Evolutionary conservation across 1,140 invertebrate genomes (phyloP).

Genomic region (Achatina immaculata): DNA sequence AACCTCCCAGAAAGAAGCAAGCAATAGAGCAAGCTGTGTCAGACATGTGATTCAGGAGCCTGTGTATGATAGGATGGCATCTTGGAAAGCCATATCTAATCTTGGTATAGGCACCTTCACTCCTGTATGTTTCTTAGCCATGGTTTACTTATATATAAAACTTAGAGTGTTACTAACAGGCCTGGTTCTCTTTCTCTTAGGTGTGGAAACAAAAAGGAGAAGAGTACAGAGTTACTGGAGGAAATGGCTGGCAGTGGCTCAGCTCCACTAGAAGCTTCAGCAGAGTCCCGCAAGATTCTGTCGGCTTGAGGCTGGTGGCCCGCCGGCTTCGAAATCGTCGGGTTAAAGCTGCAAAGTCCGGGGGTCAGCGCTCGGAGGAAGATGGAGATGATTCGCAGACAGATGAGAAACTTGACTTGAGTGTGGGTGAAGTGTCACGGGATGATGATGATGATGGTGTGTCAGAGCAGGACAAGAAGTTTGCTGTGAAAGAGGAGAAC

Average conservation of each 20-base stretch:
- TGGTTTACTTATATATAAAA: no score
- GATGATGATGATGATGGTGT: neutral
- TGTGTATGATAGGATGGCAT: no score
- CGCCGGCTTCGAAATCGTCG: conserved; percentile 48
- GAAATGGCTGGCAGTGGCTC: conserved; percentile 96
- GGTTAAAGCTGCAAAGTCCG: conserved; percentile 47
- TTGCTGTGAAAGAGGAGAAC: conserved; percentile 22
- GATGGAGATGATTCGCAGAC: conserved; percentile 23
- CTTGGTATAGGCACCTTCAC: no score
- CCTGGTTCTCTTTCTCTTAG: no score
- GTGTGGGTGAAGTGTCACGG: neutral
- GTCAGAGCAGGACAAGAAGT: neutral
- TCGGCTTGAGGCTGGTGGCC: conserved; percentile 64
- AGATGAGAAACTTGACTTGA: conserved; percentile 13
- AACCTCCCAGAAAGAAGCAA: no score
- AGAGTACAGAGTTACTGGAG: conserved; percentile 94
- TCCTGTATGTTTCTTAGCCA: no score
- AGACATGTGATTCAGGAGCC: no score
- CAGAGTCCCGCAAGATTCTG: conserved; percentile 55
- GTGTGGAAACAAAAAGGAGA: conserved; percentile 96
- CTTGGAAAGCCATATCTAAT: no score
- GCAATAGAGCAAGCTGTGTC: no score
- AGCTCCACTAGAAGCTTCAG: conserved; percentile 70
- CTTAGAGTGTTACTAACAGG: no score
- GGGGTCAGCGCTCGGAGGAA: conserved; percentile 21